Evolutionary conservation across 2,113 vertebrate genomes (phyloP), one percentile per base, ranked within the genome.

Genomic region (Eonycteris spelaea): DNA sequence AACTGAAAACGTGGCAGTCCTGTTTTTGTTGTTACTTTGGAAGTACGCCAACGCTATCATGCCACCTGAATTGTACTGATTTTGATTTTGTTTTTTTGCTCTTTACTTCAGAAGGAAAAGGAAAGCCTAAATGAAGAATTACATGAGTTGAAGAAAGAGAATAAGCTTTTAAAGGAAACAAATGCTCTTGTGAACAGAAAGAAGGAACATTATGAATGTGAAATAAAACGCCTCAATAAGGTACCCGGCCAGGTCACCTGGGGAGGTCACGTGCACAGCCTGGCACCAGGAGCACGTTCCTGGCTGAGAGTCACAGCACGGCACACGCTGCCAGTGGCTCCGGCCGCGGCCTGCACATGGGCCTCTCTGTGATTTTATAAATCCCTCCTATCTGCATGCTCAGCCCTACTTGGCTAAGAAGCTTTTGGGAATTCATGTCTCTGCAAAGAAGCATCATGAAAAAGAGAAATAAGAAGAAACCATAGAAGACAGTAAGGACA

Each of bases 151-250:
- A 98, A 97, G 95, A 98, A 98, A 95, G 98, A 99, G 92, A 99
- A 99, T 63, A 98, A 83, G 65, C 82, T 98, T 61, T 71, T 99
- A 94, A 98, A 98, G 80, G 98, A 98, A 97, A 97, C 98, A 90
- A 98, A 98, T 0, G 78, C 93, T 74, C 86, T 97, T 0, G 85
- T 90, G 55, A 90, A 80, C 55, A 98, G 95, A 84, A 98, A 95
- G 93, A 98, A 97, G 53, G 98, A 98, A 33, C 92, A 97, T 35
- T 98, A 98, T n/a, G 97, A 98, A 74, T 90, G 94, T 97, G 99
- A 99, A 98, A 99, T 99, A 90, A 97, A 78, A 77, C 98, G 98
- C 38, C 98, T 99, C 67, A 98, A 98, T 79, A 98, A 99, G 98
- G 98, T 99, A 98, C 55, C 88, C 75, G 24, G 2, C 15, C 4